Percentiles rank a stretch among this genome's conserved stretches.
Conservation (phyloP, 2,888 invertebrate species). For the Temnothorax rugatulus region DNA sequence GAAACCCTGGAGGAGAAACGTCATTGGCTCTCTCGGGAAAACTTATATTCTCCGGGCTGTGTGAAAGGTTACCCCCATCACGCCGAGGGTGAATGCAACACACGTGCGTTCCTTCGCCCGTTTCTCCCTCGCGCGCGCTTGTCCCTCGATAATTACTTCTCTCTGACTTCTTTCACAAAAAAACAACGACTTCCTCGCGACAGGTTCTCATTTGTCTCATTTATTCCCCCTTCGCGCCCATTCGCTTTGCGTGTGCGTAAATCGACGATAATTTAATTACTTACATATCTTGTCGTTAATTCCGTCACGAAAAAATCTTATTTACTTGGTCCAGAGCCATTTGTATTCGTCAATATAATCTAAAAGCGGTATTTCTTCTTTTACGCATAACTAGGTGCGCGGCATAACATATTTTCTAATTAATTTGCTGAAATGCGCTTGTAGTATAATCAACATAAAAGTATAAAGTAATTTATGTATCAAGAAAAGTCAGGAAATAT, state of each 20-base stretch:
- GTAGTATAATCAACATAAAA: conserved; percentile 4
- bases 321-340: neutral
- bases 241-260: conserved; percentile 4
- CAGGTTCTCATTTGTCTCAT: conserved; percentile 36
- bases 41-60: conserved; percentile 73
- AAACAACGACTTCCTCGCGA: conserved; percentile 18
- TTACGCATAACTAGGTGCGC: neutral
- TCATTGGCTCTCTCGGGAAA: conserved; percentile 44
- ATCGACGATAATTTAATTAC: conserved; percentile 38
- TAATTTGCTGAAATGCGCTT: neutral
- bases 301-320: conserved; percentile 21
- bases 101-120: conserved; percentile 75
- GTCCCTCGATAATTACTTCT: conserved; percentile 73
- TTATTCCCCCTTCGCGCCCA: conserved; percentile 8
- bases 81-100: conserved; percentile 73
- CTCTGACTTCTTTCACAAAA: conserved; percentile 62
- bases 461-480: neutral
- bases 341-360: neutral
- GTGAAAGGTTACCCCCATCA: conserved; percentile 80
- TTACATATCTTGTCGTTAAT: conserved; percentile 35
- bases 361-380: conserved; percentile 8
- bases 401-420: conserved; percentile 26
- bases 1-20: conserved; percentile 45
- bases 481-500: neutral
- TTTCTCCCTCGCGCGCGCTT: conserved; percentile 26